Percentiles rank a stretch among this genome's conserved stretches.
These are phyloP conservation scores for Ormia ochracea DNA, from an alignment of 2,888 invertebrate genomes.

Conservation along the genomic window DNA sequence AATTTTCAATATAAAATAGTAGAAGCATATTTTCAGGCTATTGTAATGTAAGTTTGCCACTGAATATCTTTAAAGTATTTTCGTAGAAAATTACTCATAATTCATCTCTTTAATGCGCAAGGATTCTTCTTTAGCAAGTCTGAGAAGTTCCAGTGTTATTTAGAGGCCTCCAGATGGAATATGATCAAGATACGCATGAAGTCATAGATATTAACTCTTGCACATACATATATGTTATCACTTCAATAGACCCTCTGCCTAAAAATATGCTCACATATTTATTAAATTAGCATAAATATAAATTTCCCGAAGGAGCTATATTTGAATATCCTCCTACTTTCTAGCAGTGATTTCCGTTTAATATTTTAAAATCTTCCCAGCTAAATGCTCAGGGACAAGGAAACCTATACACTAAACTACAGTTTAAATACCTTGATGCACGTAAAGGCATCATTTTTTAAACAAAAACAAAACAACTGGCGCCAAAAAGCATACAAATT, in stretches of 20 bases:
- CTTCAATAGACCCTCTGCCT: background rate
- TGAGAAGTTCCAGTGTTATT: too few species aligned
- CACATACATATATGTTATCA: background rate
- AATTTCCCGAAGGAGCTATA: background rate
- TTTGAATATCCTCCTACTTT: background rate
- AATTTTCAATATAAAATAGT: too few species aligned
- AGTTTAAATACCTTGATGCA: conserved; percentile 50
- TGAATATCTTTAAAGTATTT: too few species aligned
- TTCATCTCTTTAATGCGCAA: too few species aligned
- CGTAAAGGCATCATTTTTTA: conserved; percentile 32
- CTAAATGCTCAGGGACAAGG: background rate
- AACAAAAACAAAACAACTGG: conserved; percentile 20
- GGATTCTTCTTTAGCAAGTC: too few species aligned
- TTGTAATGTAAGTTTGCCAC: too few species aligned
- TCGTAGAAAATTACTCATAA: too few species aligned
- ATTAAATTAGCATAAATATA: background rate
- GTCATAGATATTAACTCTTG: background rate
- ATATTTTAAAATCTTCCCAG: background rate
- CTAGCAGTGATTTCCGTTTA: conserved; percentile 9
- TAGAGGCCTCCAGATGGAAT: too few species aligned
- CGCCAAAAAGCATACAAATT: conserved; percentile 43
- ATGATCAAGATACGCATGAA: too few species aligned
- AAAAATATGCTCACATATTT: background rate
- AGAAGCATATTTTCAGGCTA: too few species aligned
- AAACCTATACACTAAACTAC: background rate